Base-by-base conservation (phyloP, 2,113 vertebrate species). In the Ammospiza nelsoni region DNA sequence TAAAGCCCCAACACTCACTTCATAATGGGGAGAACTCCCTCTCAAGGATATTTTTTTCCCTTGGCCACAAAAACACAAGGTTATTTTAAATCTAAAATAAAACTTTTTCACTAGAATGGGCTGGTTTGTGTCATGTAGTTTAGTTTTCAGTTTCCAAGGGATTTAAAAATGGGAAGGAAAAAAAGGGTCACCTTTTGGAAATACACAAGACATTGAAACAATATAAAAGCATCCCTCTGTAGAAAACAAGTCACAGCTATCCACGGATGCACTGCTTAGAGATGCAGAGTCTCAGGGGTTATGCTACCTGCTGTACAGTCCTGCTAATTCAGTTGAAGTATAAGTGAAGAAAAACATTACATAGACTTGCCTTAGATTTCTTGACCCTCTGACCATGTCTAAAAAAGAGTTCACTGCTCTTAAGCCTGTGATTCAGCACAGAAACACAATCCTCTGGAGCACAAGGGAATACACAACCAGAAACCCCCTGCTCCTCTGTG, bases 41-140 rank as follows among this genome's bases (percentile, higher is more conserved):
- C 25, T 55, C 9, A 4, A 12, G 33, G 8, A 15, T 8, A 35
- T 37, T 22, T 66, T 61, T 58, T 4, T 0, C 16, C 24, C 13
- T 6, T 57, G 12, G 18, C 8, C 6, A 0, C 17, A 37, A 78
- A 89, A 72, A 4, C 33, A n/a, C 5, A 41, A 52, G 15, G 6
- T 20, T 59, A 31, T 8, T 84, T 89, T 68, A 31, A 75, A 72
- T 63, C 29, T 76, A 72, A 78, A 84, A 72, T 18, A 21, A 65
- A 85, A 75, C 4, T 12, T 5, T 5, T 92, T 84, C 61, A 68
- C 24, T 28, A 5, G 27, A 82, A 68, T 8, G 3, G 12, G 18
- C 25, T 61, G 8, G 2, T 68, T 51, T 1, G 0, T 33, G 8
- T 12, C 6, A 2, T 5, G 8, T 23, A 18, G 13, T 54, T 84